Percentiles rank a stretch among this genome's conserved stretches.
Conservation (phyloP, 2,113 vertebrate species). For the Tursiops truncatus region DNA sequence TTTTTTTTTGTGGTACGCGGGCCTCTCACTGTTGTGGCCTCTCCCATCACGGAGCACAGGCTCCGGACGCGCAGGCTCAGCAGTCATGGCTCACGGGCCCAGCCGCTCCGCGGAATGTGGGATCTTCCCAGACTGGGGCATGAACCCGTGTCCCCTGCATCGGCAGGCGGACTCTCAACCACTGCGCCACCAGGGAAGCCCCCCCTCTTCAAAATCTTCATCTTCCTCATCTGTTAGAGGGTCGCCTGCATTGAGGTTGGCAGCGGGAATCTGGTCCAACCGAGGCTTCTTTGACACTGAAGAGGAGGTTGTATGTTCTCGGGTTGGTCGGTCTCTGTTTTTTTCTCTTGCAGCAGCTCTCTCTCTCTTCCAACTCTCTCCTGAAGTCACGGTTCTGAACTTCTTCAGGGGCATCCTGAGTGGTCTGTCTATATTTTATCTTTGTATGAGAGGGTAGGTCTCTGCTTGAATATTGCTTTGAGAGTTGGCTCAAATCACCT, state of each 20-base stretch:
- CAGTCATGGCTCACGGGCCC: no score
- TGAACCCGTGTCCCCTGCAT: no score
- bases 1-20: no score
- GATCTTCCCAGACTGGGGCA: no score
- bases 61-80: no score
- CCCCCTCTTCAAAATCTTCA: no score
- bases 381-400: slow-evolving; percentile 96
- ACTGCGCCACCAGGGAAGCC: no score
- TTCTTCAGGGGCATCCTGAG: slow-evolving; percentile 97
- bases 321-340: slow-evolving; percentile 92
- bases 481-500: slow-evolving; percentile 96
- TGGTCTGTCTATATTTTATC: slow-evolving; percentile 97
- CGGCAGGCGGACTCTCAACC: no score
- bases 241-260: slow-evolving; percentile 97
- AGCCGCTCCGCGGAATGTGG: no score
- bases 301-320: slow-evolving; percentile 96
- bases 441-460: slow-evolving; percentile 98
- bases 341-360: slow-evolving; percentile 92
- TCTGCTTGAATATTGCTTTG: slow-evolving; percentile 97
- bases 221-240: slow-evolving; percentile 91
- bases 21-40: no score
- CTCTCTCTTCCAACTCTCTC: slow-evolving; percentile 96
- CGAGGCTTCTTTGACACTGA: slow-evolving; percentile 97
- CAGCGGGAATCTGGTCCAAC: slow-evolving; percentile 97
- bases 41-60: no score